Evolutionary conservation across 2,888 invertebrate genomes (phyloP).

Genomic region (Nephrotoma flavescens): DNA sequence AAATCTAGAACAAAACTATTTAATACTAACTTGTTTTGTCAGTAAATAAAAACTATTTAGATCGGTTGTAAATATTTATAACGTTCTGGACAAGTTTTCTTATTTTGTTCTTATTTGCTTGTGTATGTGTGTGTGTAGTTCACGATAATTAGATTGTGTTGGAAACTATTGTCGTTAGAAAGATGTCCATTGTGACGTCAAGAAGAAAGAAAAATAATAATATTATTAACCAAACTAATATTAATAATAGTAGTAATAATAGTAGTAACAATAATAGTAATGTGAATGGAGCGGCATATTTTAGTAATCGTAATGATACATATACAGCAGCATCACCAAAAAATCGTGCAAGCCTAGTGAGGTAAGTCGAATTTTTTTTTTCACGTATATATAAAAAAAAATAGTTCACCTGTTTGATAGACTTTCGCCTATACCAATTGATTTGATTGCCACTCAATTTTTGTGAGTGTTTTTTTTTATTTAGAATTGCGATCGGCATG

Average conservation of each 20-base stretch:
- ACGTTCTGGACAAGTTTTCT: background rate
- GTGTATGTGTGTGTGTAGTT: background rate
- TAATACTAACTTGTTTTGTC: background rate
- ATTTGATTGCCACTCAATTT: background rate
- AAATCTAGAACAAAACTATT: background rate
- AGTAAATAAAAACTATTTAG: background rate
- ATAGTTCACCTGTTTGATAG: background rate
- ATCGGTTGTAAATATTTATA: background rate
- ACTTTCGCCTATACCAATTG: background rate
- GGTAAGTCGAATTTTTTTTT: background rate
- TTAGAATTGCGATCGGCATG: background rate
- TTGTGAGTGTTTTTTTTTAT: background rate
- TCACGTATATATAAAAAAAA: background rate
- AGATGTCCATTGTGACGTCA: conserved; percentile 5
- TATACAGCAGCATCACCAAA: background rate
- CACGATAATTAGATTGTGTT: background rate
- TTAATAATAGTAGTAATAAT: background rate
- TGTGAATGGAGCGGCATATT: background rate
- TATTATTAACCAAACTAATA: background rate
- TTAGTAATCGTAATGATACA: conserved; percentile 3
- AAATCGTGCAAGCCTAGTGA: background rate
- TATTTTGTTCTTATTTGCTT: background rate
- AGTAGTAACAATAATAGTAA: background rate
- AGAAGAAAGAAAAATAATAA: background rate
- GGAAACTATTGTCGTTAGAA: background rate